A percentile compares a stretch with the other conserved stretches of the same genome.
Conservation (phyloP, 2,888 invertebrate species). For the Pteria penguin region DNA sequence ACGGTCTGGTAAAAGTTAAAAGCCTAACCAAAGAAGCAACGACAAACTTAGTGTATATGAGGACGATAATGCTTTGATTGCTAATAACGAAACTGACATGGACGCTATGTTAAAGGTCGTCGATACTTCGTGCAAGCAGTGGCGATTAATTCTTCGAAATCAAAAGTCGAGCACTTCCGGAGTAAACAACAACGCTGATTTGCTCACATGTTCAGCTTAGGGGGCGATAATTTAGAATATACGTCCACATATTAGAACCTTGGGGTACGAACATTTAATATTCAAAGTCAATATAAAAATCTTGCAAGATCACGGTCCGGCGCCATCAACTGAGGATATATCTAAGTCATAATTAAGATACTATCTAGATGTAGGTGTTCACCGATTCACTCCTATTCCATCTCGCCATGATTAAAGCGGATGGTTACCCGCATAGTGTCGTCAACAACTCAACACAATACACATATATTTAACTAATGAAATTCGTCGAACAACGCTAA, state of each 20-base stretch:
- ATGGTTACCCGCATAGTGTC: too few relatives aligned
- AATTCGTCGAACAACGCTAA: neutral
- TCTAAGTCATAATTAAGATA: neutral
- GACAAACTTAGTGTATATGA: too few relatives aligned
- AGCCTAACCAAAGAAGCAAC: too few relatives aligned
- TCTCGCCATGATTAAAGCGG: neutral
- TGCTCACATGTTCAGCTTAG: neutral
- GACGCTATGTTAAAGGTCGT: neutral
- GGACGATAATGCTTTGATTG: neutral
- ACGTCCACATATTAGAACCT: neutral
- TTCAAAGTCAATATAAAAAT: slow-evolving; percentile 7
- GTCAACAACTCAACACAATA: slow-evolving; percentile 8
- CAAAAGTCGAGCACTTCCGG: neutral
- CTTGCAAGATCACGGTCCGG: neutral
- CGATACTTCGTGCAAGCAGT: neutral
- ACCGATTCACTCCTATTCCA: neutral
- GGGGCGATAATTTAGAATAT: slow-evolving; percentile 7
- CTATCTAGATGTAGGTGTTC: too few relatives aligned
- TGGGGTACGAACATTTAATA: neutral
- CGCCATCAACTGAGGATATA: slow-evolving; percentile 2
- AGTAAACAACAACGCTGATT: neutral
- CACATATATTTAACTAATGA: neutral
- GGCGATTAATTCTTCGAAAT: neutral
- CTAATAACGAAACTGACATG: slow-evolving; percentile 21
- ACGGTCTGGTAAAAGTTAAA: too few relatives aligned